Evolutionary conservation across 30 jellyfish, hydroid and myxozoan genomes (phyloP).

Genomic region (Chrysaora quinquecirrha): DNA sequence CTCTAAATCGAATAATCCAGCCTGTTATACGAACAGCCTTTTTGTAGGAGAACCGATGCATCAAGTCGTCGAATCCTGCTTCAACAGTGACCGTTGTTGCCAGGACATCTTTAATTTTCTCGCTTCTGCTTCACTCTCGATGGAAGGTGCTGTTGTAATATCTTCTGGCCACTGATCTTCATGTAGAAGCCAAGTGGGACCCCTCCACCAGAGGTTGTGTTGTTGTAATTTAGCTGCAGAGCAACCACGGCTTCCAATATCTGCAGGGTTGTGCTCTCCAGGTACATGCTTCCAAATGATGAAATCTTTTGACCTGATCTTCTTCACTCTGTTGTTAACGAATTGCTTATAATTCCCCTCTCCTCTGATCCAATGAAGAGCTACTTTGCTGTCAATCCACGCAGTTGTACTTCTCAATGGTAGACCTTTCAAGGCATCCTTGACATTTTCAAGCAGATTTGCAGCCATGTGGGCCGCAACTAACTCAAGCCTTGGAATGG

Average conservation of each 20-base stretch:
- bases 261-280: conserved; percentile 62
- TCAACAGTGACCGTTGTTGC: conserved; percentile 5
- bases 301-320: conserved; percentile 17
- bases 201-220: conserved; percentile 32
- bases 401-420: conserved; percentile 7
- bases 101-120: conserved; percentile 30
- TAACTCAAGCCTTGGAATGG: conserved; percentile 55
- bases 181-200: conserved; percentile 51
- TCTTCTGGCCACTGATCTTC: conserved; percentile 42
- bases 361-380: conserved; percentile 61
- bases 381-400: conserved; percentile 58
- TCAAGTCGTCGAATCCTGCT: not conserved
- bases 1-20: conserved; percentile 55
- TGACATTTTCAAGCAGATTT: conserved; percentile 2
- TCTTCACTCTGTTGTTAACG: conserved; percentile 33
- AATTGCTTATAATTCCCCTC: no score
- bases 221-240: not conserved
- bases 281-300: conserved; percentile 45
- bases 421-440: not conserved
- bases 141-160: not conserved
- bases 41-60: conserved; percentile 25
- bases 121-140: not conserved
- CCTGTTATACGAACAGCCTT: conserved; percentile 49
- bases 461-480: conserved; percentile 44
- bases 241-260: conserved; percentile 64